Percentiles rank a stretch among this genome's conserved stretches.
Conservation (phyloP, 2,113 vertebrate genomes). For the Anoura caudifer region DNA sequence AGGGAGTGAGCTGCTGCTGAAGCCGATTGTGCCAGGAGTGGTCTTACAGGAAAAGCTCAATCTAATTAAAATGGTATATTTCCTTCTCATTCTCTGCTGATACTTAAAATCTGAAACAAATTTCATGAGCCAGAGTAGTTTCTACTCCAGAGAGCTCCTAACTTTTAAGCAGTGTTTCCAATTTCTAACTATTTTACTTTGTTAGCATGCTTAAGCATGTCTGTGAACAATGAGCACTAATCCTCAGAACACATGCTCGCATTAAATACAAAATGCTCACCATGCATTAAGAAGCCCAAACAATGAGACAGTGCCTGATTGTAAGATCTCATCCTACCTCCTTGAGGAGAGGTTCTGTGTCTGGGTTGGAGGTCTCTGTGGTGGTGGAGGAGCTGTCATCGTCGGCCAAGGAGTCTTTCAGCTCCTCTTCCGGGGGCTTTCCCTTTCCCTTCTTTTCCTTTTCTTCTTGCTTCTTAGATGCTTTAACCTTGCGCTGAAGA, state of each 20-base stretch:
- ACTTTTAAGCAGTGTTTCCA: background rate
- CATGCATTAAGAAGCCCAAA: background rate
- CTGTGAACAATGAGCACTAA: background rate
- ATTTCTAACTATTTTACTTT: background rate
- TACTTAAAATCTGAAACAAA: background rate
- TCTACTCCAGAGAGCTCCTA: background rate
- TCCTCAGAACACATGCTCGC: background rate
- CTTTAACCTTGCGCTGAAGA: constrained; percentile 89
- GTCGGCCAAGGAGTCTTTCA: constrained; percentile 92
- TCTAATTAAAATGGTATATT: background rate
- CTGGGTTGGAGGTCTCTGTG: constrained; percentile 98
- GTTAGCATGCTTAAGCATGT: background rate
- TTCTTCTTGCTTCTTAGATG: constrained; percentile 89
- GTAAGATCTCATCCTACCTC: constrained; percentile 81
- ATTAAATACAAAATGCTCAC: accelerated
- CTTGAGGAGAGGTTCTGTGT: constrained; percentile 91
- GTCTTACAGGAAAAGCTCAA: background rate
- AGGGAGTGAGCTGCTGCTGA: background rate
- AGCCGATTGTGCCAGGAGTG: background rate
- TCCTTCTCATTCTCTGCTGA: background rate
- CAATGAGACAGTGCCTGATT: accelerated
- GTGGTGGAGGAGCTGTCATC: constrained; percentile 99
- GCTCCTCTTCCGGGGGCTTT: constrained; percentile 89
- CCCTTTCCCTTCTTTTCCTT: constrained; percentile 90
- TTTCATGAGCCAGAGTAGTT: background rate